phyloP scores from a whole-genome alignment of 2,113 vertebrate species.

The Eretmochelys imbricata region DNA sequence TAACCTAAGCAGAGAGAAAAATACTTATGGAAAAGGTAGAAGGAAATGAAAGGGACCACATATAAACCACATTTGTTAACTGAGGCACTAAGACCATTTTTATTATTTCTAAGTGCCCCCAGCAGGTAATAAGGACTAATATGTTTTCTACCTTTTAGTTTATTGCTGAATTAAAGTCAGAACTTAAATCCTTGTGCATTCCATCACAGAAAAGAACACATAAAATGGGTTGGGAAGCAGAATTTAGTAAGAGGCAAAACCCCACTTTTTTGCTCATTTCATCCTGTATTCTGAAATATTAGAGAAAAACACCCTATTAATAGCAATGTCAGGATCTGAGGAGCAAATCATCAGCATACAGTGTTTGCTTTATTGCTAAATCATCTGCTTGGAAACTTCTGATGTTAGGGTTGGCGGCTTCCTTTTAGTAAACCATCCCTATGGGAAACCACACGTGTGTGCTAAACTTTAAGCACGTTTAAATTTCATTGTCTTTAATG shows the following conservation, averaged over 20 bases:
- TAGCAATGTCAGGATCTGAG: neutral
- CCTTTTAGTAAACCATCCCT: neutral
- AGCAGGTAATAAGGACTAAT: conserved; percentile 42
- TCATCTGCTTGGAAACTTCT: neutral
- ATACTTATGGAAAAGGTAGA: conserved; percentile 23
- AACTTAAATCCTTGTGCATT: neutral
- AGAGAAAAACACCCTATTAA: neutral
- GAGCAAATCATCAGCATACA: neutral
- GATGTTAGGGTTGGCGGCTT: neutral
- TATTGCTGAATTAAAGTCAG: conserved; percentile 8
- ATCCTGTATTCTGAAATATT: neutral
- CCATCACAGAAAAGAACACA: neutral
- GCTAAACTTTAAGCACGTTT: conserved; percentile 9
- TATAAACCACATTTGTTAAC: conserved; percentile 29
- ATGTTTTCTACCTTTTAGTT: neutral
- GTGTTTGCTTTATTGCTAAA: neutral
- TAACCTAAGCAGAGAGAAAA: conserved; percentile 60
- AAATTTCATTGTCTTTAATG: neutral
- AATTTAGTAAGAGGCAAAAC: neutral
- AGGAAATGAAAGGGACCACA: conserved; percentile 7
- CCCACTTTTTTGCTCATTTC: neutral
- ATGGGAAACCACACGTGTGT: neutral
- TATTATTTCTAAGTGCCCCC: conserved; percentile 27
- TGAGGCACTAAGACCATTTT: conserved; percentile 30
- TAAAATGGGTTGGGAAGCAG: neutral